Evolutionary conservation across 2,888 invertebrate species (phyloP).

Genomic region (Leptopterna dolabrata): DNA sequence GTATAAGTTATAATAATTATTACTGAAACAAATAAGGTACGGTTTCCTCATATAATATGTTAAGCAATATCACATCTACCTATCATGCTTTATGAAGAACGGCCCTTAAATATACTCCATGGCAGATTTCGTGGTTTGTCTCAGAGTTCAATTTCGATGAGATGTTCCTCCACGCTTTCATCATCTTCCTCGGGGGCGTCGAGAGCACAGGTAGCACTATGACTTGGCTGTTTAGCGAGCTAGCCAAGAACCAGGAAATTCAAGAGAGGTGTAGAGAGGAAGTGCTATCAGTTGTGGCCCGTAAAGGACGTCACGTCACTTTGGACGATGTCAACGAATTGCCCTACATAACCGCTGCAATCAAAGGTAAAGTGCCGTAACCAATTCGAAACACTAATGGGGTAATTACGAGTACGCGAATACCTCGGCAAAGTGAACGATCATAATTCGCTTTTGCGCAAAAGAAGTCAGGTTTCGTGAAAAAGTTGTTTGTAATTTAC

Average conservation of each 20-base stretch:
- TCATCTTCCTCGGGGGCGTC: constrained; percentile 20
- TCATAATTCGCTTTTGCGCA: too few relatives aligned
- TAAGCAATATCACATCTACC: too few relatives aligned
- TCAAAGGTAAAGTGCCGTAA: constrained; percentile 21
- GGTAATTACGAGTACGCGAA: too few relatives aligned
- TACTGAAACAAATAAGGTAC: too few relatives aligned
- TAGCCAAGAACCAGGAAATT: neutral
- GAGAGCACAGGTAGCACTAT: constrained; percentile 1
- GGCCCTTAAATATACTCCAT: too few relatives aligned
- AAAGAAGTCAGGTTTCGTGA: too few relatives aligned
- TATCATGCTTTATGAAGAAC: too few relatives aligned
- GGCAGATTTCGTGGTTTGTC: neutral
- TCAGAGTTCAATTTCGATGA: constrained; percentile 28
- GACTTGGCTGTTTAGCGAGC: constrained; percentile 27
- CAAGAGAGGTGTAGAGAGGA: constrained; percentile 17
- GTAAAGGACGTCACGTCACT: neutral
- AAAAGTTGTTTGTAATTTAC: too few relatives aligned
- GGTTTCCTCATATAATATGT: too few relatives aligned
- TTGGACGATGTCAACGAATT: neutral
- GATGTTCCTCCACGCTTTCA: constrained; percentile 27
- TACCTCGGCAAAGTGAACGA: too few relatives aligned
- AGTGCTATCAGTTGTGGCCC: neutral
- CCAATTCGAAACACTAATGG: too few relatives aligned
- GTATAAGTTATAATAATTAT: too few relatives aligned
- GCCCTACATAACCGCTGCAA: neutral